These are phyloP conservation scores for Temnothorax curvispinosus DNA, from an alignment of 1,140 invertebrate species.

Conservation along the genomic window DNA sequence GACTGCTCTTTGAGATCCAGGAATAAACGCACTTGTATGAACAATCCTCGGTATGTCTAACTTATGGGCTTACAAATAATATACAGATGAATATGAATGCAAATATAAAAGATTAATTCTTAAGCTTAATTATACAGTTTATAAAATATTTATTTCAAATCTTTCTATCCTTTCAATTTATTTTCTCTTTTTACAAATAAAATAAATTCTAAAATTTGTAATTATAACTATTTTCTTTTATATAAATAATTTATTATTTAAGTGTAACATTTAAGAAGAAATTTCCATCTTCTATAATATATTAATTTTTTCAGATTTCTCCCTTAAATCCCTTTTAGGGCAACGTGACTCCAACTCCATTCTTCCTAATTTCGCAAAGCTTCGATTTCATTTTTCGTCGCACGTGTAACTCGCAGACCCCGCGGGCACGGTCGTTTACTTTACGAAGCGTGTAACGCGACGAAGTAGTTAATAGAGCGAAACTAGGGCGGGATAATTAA, in stretches of 20 bases:
- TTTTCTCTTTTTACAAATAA: not conserved
- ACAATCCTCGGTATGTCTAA: not conserved
- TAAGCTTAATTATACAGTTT: not conserved
- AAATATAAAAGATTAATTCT: not conserved
- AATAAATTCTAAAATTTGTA: not conserved
- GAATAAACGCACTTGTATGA: conserved; percentile 26
- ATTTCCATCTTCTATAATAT: not conserved
- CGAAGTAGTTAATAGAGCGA: conserved; percentile 32
- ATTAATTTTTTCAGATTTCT: not conserved
- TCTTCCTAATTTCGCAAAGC: not conserved
- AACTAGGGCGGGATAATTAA: conserved; percentile 55
- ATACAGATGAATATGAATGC: not conserved
- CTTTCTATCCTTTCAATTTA: not conserved
- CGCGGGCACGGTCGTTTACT: not conserved
- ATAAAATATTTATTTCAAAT: not conserved
- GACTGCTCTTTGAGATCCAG: not conserved
- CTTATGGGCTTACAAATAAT: not conserved
- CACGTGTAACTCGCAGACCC: not conserved
- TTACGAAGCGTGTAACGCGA: conserved; percentile 24
- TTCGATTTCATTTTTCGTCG: conserved; percentile 13
- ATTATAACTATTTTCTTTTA: not conserved
- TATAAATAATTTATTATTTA: not conserved
- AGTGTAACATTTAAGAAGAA: not conserved
- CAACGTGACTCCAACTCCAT: not conserved
- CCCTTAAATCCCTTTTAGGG: too few species aligned